Evolutionary conservation across 2,888 invertebrate species (phyloP).

Genomic region (Dryobota labecula): DNA sequence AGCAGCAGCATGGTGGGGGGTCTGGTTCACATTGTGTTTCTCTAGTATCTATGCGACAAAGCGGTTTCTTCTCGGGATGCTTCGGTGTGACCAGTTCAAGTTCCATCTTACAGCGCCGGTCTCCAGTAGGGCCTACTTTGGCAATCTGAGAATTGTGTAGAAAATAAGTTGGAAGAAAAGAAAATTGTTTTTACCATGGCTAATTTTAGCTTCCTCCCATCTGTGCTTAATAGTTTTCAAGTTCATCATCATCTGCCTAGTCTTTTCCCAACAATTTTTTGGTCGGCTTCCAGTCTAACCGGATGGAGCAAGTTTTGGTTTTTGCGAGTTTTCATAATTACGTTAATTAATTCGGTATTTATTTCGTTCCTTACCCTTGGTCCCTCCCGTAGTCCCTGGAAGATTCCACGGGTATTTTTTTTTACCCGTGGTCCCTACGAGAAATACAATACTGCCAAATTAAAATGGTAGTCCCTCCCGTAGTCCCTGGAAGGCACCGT

Average conservation of each 20-base stretch:
- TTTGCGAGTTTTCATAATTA: neutral
- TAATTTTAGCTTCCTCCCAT: neutral
- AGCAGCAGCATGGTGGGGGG: slow-evolving; percentile 72
- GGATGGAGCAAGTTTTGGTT: no score
- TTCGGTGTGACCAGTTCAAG: slow-evolving; percentile 92
- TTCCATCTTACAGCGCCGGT: slow-evolving; percentile 89
- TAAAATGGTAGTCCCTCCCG: no score
- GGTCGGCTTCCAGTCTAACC: no score
- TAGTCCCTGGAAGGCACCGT: no score
- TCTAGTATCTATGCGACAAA: slow-evolving; percentile 83
- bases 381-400: no score
- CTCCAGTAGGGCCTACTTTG: slow-evolving; percentile 82
- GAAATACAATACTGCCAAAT: no score
- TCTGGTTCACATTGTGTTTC: slow-evolving; percentile 85
- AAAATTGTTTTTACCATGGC: neutral
- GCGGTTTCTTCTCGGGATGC: slow-evolving; percentile 88
- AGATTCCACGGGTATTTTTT: no score
- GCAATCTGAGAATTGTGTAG: slow-evolving; percentile 73
- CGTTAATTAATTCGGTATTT: neutral
- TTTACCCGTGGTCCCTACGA: no score
- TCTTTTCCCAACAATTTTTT: no score
- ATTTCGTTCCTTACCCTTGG: no score
- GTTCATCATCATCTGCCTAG: no score
- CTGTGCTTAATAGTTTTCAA: neutral
- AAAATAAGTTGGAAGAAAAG: neutral